phyloP scores from a whole-genome alignment of 2,888 invertebrate genomes.

The Xanthorhoe designata region DNA sequence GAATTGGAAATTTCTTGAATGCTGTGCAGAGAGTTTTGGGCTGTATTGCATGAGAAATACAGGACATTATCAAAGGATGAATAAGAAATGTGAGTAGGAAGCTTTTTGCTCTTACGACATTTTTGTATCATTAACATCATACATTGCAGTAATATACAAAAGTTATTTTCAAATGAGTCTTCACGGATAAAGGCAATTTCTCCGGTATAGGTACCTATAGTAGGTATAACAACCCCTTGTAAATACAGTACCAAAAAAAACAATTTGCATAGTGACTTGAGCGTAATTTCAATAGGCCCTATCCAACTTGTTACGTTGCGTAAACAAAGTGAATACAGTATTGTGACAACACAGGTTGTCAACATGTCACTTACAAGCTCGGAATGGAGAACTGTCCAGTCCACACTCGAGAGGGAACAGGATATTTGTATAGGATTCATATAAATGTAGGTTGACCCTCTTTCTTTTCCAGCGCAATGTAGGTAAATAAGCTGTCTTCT shows the following conservation, averaged over 20 bases:
- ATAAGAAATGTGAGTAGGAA: conserved; percentile 13
- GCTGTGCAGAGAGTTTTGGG: conserved; percentile 9
- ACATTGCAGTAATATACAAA: not conserved
- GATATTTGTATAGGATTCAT: conserved; percentile 35
- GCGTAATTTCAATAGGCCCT: conserved; percentile 4
- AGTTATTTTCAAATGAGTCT: too few species aligned
- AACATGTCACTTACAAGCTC: conserved; percentile 38
- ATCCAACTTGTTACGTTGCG: conserved; percentile 14
- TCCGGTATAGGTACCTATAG: too few species aligned
- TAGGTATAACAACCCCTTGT: not conserved
- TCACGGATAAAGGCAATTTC: too few species aligned
- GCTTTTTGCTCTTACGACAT: conserved; percentile 14
- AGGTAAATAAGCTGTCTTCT: conserved; percentile 19
- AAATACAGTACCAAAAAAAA: not conserved
- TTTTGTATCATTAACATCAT: conserved; percentile 7
- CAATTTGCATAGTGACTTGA: not conserved
- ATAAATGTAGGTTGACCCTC: conserved; percentile 25
- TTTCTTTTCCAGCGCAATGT: conserved; percentile 31
- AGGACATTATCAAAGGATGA: conserved; percentile 7
- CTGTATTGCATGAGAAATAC: conserved; percentile 9
- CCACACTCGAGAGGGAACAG: conserved; percentile 20
- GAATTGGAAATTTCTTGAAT: too few species aligned
- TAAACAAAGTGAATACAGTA: conserved; percentile 28
- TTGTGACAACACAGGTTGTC: conserved; percentile 26
- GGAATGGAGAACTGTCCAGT: conserved; percentile 37